phyloP scores from a whole-genome alignment of 2,113 vertebrate genomes.

The Chinchilla lanigera region DNA sequence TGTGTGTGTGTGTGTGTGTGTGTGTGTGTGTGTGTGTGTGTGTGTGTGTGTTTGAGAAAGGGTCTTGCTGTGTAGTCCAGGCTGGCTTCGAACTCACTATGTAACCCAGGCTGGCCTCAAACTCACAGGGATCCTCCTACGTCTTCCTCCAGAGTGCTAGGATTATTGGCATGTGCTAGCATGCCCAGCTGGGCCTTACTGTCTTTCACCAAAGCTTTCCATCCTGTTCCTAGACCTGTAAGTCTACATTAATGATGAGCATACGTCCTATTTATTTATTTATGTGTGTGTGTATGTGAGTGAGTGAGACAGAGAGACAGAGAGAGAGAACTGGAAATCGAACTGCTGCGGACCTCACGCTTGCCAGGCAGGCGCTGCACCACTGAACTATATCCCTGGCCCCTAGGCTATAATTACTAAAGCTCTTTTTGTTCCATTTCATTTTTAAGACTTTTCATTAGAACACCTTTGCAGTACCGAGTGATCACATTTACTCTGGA shows the following conservation, averaged over 20 bases:
- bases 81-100: neutral
- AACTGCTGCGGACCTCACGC: no score
- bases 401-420: neutral
- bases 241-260: neutral
- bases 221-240: neutral
- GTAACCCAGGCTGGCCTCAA: neutral
- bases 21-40: neutral
- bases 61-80: neutral
- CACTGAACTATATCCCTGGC: no score
- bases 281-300: no score
- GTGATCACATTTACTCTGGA: neutral
- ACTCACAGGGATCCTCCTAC: neutral
- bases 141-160: neutral
- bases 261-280: no score
- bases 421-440: neutral
- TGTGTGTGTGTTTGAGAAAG: neutral
- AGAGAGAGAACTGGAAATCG: no score
- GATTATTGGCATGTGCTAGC: neutral
- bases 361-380: no score
- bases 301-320: no score
- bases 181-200: neutral
- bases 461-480: neutral
- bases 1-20: neutral
- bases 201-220: neutral
- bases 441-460: neutral